These are phyloP conservation scores for Drosophila yakuba DNA, from an alignment of 1,140 invertebrate species.

Conservation along the genomic window DNA sequence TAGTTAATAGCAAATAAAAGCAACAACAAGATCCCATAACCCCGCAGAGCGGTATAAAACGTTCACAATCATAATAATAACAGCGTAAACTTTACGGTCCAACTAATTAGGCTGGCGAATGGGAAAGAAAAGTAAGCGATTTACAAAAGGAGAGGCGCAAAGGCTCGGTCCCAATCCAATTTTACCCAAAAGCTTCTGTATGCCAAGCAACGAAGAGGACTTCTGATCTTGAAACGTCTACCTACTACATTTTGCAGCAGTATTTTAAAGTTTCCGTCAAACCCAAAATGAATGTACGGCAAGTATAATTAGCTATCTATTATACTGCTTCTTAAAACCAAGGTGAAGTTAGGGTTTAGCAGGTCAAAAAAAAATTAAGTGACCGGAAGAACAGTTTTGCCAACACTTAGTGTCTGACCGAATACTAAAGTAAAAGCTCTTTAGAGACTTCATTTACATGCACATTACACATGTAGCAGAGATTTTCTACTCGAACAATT, in stretches of 20 bases:
- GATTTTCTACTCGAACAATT: constrained; percentile 50
- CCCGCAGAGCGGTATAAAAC: constrained; percentile 32
- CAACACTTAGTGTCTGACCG: constrained; percentile 25
- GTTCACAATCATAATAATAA: constrained; percentile 58
- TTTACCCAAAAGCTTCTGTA: neutral
- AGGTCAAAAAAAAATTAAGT: neutral
- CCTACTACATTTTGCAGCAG: too few relatives aligned
- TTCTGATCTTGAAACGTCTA: too few relatives aligned
- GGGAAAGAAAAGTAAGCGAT: neutral
- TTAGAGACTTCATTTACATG: constrained; percentile 51
- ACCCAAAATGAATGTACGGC: too few relatives aligned
- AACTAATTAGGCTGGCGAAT: constrained; percentile 67
- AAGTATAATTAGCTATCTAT: too few relatives aligned
- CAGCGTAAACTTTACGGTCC: constrained; percentile 64
- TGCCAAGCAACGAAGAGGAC: too few relatives aligned
- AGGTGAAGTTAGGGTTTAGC: neutral
- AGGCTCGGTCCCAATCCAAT: neutral
- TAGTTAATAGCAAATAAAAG: constrained; percentile 78
- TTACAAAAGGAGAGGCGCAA: neutral
- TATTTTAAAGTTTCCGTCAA: too few relatives aligned
- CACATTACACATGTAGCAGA: constrained; percentile 59
- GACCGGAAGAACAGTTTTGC: constrained; percentile 36
- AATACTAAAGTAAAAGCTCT: constrained; percentile 8
- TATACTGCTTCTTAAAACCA: too few relatives aligned
- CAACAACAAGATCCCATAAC: constrained; percentile 60